These are phyloP conservation scores for Ganaspis brasiliensis DNA, from an alignment of 2,888 invertebrate genomes.

Conservation along the genomic window DNA sequence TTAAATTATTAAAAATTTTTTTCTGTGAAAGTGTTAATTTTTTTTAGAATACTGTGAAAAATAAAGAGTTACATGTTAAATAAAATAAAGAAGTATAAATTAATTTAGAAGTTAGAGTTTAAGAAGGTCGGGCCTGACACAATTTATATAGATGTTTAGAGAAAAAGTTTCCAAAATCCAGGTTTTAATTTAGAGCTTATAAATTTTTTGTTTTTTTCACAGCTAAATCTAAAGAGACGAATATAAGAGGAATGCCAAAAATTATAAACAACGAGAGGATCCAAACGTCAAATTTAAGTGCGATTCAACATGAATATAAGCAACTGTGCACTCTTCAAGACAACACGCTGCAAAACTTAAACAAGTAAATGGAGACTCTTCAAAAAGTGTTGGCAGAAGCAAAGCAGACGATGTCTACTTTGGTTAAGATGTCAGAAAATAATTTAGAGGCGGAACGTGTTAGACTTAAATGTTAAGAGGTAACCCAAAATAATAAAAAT, in stretches of 20 bases:
- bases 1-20: too few relatives aligned
- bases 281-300: background rate
- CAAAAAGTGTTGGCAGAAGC: background rate
- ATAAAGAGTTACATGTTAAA: too few relatives aligned
- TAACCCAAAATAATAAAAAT: background rate
- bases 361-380: background rate
- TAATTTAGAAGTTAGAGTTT: background rate
- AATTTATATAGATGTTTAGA: background rate
- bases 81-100: background rate
- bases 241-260: background rate
- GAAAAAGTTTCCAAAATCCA: background rate
- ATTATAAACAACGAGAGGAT: background rate
- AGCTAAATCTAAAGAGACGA: background rate
- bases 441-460: background rate
- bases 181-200: background rate
- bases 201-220: background rate
- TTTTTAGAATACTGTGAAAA: too few relatives aligned
- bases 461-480: background rate
- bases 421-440: background rate
- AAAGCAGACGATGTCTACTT: background rate
- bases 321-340: background rate
- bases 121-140: background rate
- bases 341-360: background rate
- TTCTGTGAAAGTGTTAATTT: too few relatives aligned
- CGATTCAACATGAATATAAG: background rate